Evolutionary conservation across 37 sponge, comb jelly and placozoan genomes (phyloP), one percentile per base, ranked within the genome.

Genomic region (Aphrocallistes beatrix): DNA sequence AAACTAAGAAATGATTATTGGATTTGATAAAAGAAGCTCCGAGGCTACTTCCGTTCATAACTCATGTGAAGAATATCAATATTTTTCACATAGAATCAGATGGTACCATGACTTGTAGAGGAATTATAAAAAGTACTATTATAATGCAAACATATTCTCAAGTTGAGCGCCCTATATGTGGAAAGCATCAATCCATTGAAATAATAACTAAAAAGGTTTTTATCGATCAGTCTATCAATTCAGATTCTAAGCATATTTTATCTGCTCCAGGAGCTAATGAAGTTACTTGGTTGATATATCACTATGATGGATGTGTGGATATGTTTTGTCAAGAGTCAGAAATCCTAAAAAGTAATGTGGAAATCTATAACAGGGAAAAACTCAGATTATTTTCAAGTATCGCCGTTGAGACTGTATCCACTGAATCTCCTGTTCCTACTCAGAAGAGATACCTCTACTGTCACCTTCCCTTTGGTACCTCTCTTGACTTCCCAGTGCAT

Each of bases 401-500:
- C 3, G 75, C 75, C 10, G 75, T 60, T 32, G 75, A 60, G 75
- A 21, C n/a, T 32, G 34, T 60, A 25, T 19, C 75, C 8, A 13
- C 10, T 25, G 21, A 3, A 25, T 25, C 1, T 21, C 75, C 25
- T 60, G 8, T 60, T 60, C 75, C 75, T 32, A 21, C 75, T 30
- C 75, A 60, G 75, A 60, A 60, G 75, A 3, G 75, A 60, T 60
- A 60, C n/a, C 75, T 60, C 3, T 60, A 60, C 34, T 60, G 75
- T 60, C 75, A 60, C n/a, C 75, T 60, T 19, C 75, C 75, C 3
- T 60, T 60, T 60, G 75, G 75, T 60, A 30, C 21, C n/a, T 60
- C 75, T 60, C 75, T 60, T 6, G n/a, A 60, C 75, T 60, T 60
- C n/a, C 75, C 75, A 8, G 75, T 60, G n/a, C 75, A 60, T 60